Conservation (phyloP, 2,888 invertebrate species). For the Brachylomia viminalis region DNA sequence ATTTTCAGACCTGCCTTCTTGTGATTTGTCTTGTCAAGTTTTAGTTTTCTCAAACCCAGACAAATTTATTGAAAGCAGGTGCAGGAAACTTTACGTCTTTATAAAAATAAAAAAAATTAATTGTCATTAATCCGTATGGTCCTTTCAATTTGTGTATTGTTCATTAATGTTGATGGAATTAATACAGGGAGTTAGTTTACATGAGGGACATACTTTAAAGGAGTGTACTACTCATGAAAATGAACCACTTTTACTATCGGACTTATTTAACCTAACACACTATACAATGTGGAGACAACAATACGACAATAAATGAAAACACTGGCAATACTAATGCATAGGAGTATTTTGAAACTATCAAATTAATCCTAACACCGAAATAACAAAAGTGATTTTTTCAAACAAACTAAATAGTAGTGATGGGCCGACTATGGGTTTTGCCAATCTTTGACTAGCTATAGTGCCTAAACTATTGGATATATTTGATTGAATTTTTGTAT, state of each 20-base stretch:
- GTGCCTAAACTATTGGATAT: too few relatives aligned
- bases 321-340: too few relatives aligned
- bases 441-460: too few relatives aligned
- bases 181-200: not conserved
- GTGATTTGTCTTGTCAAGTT: not conserved
- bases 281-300: too few relatives aligned
- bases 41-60: too few relatives aligned
- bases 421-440: too few relatives aligned
- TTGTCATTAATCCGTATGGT: not conserved
- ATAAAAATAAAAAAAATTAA: not conserved
- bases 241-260: not conserved
- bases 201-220: not conserved
- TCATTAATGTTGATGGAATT: not conserved
- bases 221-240: not conserved
- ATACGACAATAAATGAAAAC: too few relatives aligned
- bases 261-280: not conserved
- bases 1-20: not conserved
- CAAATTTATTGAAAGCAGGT: not conserved
- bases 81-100: not conserved
- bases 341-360: too few relatives aligned
- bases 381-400: too few relatives aligned
- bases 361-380: too few relatives aligned
- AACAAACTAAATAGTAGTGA: too few relatives aligned
- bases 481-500: too few relatives aligned
- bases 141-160: not conserved